phyloP scores from a whole-genome alignment of 1,140 invertebrate genomes.

The Drosophila carrolli region DNA sequence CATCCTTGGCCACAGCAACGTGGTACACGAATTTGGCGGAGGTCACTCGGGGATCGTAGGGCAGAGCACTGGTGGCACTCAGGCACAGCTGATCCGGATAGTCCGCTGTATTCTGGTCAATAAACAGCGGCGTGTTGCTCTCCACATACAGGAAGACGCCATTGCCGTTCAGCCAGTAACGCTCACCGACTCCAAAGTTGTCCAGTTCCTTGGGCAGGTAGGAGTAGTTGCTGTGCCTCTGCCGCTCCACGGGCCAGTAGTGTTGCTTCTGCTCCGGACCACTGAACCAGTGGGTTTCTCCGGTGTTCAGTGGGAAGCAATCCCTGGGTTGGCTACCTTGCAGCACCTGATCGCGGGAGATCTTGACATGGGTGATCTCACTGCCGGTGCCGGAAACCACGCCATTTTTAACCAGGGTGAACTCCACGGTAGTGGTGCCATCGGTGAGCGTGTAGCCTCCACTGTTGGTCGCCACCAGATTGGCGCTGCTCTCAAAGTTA shows the following conservation, averaged over 20 bases:
- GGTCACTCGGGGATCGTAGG: slow-evolving; percentile 84
- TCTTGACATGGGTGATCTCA: slow-evolving; percentile 64
- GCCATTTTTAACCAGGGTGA: slow-evolving; percentile 51
- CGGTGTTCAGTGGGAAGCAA: slow-evolving; percentile 62
- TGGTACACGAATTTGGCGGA: slow-evolving; percentile 86
- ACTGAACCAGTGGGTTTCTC: slow-evolving; percentile 86
- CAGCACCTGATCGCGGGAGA: slow-evolving; percentile 63
- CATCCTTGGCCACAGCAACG: slow-evolving; percentile 86
- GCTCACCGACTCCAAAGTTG: slow-evolving; percentile 89
- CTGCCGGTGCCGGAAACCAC: slow-evolving; percentile 34
- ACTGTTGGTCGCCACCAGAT: slow-evolving; percentile 43
- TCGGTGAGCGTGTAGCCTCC: slow-evolving; percentile 56
- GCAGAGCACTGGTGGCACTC: slow-evolving; percentile 86
- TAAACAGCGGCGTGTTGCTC: slow-evolving; percentile 88
- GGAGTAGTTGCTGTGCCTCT: slow-evolving; percentile 86
- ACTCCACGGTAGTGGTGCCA: slow-evolving; percentile 59
- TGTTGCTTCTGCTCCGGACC: slow-evolving; percentile 87
- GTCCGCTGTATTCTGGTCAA: slow-evolving; percentile 88
- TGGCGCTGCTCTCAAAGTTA: slow-evolving; percentile 62
- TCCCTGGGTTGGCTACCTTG: slow-evolving; percentile 65
- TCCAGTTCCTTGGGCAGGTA: slow-evolving; percentile 88
- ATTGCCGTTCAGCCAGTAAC: slow-evolving; percentile 91
- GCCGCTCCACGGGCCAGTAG: slow-evolving; percentile 89
- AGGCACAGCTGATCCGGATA: slow-evolving; percentile 87
- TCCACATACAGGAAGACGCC: slow-evolving; percentile 88